Evolutionary conservation across 2,888 invertebrate species (phyloP).

Genomic region (Cephus rjabovi): DNA sequence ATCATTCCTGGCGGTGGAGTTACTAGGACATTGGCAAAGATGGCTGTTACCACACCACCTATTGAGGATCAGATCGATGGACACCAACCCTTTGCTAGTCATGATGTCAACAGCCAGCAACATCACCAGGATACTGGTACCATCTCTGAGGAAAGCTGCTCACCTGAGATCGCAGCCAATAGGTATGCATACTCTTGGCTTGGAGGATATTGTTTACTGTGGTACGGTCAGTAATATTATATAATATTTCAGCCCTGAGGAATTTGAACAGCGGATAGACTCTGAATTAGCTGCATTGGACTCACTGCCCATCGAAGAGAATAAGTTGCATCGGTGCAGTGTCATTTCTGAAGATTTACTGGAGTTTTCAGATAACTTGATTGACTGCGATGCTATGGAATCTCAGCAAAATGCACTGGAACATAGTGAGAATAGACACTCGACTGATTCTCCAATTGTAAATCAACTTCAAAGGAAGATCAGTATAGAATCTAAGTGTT

Average conservation of each 20-base stretch:
- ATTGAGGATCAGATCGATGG: conserved; percentile 63
- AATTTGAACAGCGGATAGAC: conserved; percentile 74
- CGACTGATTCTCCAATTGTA: conserved; percentile 28
- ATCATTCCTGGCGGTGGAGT: conserved; percentile 78
- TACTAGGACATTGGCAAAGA: conserved; percentile 74
- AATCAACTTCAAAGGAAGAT: conserved; percentile 37
- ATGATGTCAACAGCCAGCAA: conserved; percentile 15
- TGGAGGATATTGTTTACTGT: background rate
- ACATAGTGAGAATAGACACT: conserved; percentile 28
- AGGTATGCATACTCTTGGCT: conserved; percentile 39
- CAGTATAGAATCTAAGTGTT: conserved; percentile 39
- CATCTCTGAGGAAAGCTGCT: conserved; percentile 11
- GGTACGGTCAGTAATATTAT: background rate
- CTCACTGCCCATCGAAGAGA: conserved; percentile 67
- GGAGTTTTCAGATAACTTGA: conserved; percentile 58
- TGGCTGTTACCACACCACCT: conserved; percentile 66
- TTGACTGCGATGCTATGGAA: conserved; percentile 42
- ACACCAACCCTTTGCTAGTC: conserved; percentile 25
- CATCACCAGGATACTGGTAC: conserved; percentile 25
- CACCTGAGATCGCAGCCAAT: conserved; percentile 34
- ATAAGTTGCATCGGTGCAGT: conserved; percentile 52
- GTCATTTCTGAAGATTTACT: conserved; percentile 59
- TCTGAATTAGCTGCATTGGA: conserved; percentile 73
- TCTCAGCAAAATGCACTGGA: conserved; percentile 17
- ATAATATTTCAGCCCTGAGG: conserved; percentile 56